phyloP scores from a whole-genome alignment of 1,140 invertebrate species.

The Prorops nasuta region DNA sequence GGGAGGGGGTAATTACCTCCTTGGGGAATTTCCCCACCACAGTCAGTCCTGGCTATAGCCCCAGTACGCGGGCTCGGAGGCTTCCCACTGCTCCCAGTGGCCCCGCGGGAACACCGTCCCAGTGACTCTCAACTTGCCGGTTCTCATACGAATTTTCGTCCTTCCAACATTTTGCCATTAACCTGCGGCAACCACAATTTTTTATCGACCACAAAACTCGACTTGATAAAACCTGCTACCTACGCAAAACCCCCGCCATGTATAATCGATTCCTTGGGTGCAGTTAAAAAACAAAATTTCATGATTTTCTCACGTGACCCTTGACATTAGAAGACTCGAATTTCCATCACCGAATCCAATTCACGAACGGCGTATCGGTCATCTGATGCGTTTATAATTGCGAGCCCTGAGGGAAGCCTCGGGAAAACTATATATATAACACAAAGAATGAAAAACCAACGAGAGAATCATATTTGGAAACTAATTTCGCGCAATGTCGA shows the following conservation, averaged over 20 bases:
- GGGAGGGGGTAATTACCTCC: slow-evolving; percentile 49
- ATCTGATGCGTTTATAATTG: background rate
- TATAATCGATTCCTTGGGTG: background rate
- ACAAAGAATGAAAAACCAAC: slow-evolving; percentile 15
- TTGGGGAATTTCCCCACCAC: slow-evolving; percentile 41
- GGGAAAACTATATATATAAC: too few relatives aligned
- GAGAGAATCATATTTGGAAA: slow-evolving; percentile 1
- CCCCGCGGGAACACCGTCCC: slow-evolving; percentile 41
- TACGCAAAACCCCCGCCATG: background rate
- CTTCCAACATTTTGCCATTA: background rate
- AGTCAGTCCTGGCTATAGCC: slow-evolving; percentile 34
- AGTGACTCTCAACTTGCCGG: too few relatives aligned
- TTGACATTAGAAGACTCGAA: background rate
- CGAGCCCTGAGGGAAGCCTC: too few relatives aligned
- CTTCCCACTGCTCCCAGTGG: slow-evolving; percentile 44
- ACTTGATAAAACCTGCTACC: background rate
- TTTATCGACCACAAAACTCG: background rate
- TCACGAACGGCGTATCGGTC: background rate
- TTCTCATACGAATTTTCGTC: slow-evolving; percentile 36
- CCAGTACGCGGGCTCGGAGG: slow-evolving; percentile 40
- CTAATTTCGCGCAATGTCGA: slow-evolving; percentile 9
- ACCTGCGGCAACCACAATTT: background rate
- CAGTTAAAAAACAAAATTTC: background rate
- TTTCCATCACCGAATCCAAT: background rate
- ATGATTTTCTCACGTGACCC: too few relatives aligned